Conservation (phyloP, 2,888 invertebrate species). For the Pristionchus mayeri region DNA sequence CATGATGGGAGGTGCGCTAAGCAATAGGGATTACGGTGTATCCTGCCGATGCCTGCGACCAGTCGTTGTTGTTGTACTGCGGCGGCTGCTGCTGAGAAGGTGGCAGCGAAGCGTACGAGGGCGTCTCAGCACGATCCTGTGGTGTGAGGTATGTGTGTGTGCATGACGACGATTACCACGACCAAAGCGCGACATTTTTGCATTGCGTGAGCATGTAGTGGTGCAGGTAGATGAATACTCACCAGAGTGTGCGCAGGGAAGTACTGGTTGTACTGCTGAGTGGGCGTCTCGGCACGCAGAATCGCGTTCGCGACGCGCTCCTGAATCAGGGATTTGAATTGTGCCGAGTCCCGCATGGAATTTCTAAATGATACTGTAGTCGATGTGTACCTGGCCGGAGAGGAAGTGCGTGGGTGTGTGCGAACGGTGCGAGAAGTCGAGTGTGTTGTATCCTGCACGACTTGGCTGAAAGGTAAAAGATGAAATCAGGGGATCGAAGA, state of each 20-base stretch:
- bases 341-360: not conserved
- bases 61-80: constrained; percentile 39
- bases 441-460: constrained; percentile 43
- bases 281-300: constrained; percentile 66
- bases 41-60: constrained; percentile 8
- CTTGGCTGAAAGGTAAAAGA: not conserved
- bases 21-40: constrained; percentile 16
- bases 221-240: not conserved
- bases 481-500: not conserved
- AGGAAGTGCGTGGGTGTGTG: constrained; percentile 55
- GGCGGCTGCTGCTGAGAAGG: not conserved
- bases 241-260: constrained; percentile 43
- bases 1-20: not conserved
- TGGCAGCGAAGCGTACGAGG: not conserved
- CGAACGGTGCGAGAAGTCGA: constrained; percentile 51
- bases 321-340: not conserved
- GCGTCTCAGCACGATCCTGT: constrained; percentile 41
- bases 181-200: constrained; percentile 1
- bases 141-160: not conserved
- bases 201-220: constrained; percentile 4
- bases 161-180: not conserved
- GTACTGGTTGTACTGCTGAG: constrained; percentile 48
- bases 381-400: constrained; percentile 57
- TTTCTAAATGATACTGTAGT: not conserved
- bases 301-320: constrained; percentile 69